phyloP scores from a whole-genome alignment of 1,140 invertebrate species.

The Meloidogyne floridensis region DNA sequence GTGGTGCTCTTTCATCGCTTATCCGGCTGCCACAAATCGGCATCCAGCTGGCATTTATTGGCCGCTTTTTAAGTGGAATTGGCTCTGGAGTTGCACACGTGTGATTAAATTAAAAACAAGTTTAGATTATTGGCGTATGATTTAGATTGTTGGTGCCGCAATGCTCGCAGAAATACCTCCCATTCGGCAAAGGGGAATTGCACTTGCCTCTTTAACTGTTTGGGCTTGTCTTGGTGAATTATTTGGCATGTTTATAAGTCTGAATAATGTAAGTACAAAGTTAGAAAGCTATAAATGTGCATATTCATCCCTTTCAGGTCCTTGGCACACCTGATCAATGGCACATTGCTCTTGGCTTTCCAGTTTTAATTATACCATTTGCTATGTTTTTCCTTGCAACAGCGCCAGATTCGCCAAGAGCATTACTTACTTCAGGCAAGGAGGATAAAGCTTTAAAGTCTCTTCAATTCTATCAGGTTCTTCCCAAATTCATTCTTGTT shows the following conservation, averaged over 20 bases:
- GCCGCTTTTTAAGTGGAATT: slow-evolving; percentile 46
- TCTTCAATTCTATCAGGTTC: slow-evolving; percentile 50
- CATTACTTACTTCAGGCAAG: slow-evolving; percentile 37
- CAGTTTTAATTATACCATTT: slow-evolving; percentile 41
- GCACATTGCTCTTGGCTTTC: slow-evolving; percentile 45
- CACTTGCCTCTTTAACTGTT: slow-evolving; percentile 52
- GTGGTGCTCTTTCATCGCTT: slow-evolving; percentile 40
- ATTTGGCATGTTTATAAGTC: slow-evolving; percentile 42
- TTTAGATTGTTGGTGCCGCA: slow-evolving; percentile 45
- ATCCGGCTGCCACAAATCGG: slow-evolving; percentile 28
- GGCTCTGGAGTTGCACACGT: slow-evolving; percentile 49
- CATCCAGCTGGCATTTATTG: slow-evolving; percentile 37
- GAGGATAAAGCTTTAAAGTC: slow-evolving; percentile 37
- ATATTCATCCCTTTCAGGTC: slow-evolving; percentile 29
- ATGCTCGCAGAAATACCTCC: slow-evolving; percentile 51
- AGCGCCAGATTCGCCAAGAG: slow-evolving; percentile 47
- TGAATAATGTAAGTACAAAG: slow-evolving; percentile 17
- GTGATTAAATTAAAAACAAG: not conserved
- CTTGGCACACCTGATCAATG: slow-evolving; percentile 35
- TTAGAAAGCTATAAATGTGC: not conserved
- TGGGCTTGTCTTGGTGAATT: slow-evolving; percentile 53
- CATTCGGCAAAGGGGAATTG: slow-evolving; percentile 41
- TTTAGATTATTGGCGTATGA: not conserved
- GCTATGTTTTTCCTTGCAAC: slow-evolving; percentile 30
- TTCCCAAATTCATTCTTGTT: not conserved